These are phyloP conservation scores for Pituophis catenifer DNA, from an alignment of 2,113 vertebrate species.

Conservation along the genomic window DNA sequence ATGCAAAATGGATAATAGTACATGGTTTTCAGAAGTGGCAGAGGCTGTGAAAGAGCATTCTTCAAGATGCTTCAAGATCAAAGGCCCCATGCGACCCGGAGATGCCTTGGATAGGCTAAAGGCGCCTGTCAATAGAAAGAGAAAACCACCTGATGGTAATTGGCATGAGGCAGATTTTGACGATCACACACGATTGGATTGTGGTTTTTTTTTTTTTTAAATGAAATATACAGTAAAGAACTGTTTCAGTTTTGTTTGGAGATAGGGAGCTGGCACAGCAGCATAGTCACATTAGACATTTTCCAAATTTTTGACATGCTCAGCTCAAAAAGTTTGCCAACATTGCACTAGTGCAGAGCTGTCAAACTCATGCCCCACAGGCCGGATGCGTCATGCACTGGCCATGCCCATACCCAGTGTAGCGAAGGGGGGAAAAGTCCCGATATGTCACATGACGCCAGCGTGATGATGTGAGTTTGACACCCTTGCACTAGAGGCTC, in stretches of 20 bases:
- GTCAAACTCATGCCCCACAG: too few relatives aligned
- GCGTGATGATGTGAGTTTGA: too few relatives aligned
- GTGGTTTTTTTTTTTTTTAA: rapidly evolving
- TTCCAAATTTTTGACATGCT: neutral
- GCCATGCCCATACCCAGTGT: too few relatives aligned
- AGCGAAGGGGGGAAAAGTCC: too few relatives aligned
- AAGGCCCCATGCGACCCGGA: neutral
- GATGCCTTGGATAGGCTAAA: neutral
- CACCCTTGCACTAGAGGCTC: too few relatives aligned
- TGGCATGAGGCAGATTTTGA: neutral
- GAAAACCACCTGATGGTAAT: neutral
- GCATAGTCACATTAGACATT: neutral
- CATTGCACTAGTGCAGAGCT: neutral
- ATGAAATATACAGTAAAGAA: neutral
- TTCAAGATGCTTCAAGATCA: neutral
- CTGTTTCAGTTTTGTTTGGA: neutral
- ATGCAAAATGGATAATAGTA: neutral
- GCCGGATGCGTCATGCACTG: too few relatives aligned
- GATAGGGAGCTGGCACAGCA: neutral
- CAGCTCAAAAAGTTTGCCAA: neutral
- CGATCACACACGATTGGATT: neutral
- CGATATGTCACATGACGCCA: too few relatives aligned
- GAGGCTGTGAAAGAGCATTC: neutral
- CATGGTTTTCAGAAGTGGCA: neutral
- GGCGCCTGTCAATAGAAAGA: too few relatives aligned